Base-by-base conservation (phyloP, 2,888 invertebrate species). In the Tenthredo amoena region DNA sequence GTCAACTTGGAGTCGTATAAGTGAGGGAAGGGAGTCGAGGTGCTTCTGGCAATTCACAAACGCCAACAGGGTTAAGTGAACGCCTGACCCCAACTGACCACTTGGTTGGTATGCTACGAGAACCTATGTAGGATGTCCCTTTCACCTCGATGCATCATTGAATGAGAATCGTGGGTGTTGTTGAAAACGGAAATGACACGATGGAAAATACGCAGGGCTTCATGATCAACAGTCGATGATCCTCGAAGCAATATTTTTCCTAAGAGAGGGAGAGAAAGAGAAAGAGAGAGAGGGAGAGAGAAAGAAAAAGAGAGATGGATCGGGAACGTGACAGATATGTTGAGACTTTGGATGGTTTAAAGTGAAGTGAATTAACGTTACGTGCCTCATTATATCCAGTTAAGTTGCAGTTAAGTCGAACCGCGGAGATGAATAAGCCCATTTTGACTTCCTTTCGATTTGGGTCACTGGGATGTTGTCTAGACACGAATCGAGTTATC, bases 41-140 rank as follows among this genome's bases (percentile, higher is more conserved):
- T 83, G 83, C 65, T 50, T 47, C 86, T 77, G 89, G 91, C 91
- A 92, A 92, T 92, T 92, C 88, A 90, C 89, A 91, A 92, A 92
- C 91, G 88, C 87, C 86, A 87, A 88, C 89, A 88, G 90, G 92
- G 92, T 92, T 92, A 92, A 92, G 89, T 89, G 90, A 88, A 88
- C 88, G 88, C 88, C 89, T 91, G 92, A 92, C 91, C 92, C 89
- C 87, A 85, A 72, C 85, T 47, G 31, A 21, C 68, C 71, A 34
- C 68, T 47, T 47, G 34, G 43, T 40, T 43, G 37, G 15, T 68
- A 43, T 47, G 50, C 47, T 71, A 83, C 65, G 68, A 65, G 40
- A 83, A 83, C 68, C 81, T 47, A 40, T 34, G 47, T 65, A 37
- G 37, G 74, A 37, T 58, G 62, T 40, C 40, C 31, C 58, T 62